Base-by-base conservation (phyloP, 1,140 invertebrate genomes). In the Euura saliciscinereae region DNA sequence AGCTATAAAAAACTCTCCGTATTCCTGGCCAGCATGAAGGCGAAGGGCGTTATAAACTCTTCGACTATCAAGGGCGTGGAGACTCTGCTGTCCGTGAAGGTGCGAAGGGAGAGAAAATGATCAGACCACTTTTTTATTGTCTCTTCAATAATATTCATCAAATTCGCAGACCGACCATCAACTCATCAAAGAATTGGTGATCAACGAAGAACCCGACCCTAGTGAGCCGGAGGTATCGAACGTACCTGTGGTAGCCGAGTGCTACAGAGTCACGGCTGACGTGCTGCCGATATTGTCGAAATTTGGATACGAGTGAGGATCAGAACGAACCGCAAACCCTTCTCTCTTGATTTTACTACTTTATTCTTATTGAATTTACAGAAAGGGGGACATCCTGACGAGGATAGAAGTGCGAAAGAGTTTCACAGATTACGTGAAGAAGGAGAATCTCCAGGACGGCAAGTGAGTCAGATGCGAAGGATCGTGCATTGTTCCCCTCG, bases 1-100 rank as follows among this genome's bases (percentile, higher is more conserved):
- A 92, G 90, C 28, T 96, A 92, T 80, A 98, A 98, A 88, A 98
- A 98, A 86, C 85, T 98, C 69, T 94, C 94, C 6, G 93, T 92
- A 68, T 97, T 96, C 85, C 85, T 97, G 70, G 85, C 89, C 42
- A 80, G 81, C 75, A 91, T 92, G 89, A 85, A 87, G 72, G 78
- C 83, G 13, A 84, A 88, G 75, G 88, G 87, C 13, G 75, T 92
- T 66, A 89, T 93, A 5, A 84, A 86, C 69, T 88, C 92, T 6
- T 89, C 88, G 67, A 86, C 90, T 77, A 80, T 82, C 0, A 91
- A 91, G 83, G 91, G 91, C 28, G 91, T 92, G 10, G 85, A 89
- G 73, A 87, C 85, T 72, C 75, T 87, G 72, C 59, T 84, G 67
- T 82, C 81, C 4, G 78, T 88, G 11, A 94, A 94, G 92, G 89